phyloP scores from a whole-genome alignment of 2,113 vertebrate species.

The Orthonyx spaldingii region DNA sequence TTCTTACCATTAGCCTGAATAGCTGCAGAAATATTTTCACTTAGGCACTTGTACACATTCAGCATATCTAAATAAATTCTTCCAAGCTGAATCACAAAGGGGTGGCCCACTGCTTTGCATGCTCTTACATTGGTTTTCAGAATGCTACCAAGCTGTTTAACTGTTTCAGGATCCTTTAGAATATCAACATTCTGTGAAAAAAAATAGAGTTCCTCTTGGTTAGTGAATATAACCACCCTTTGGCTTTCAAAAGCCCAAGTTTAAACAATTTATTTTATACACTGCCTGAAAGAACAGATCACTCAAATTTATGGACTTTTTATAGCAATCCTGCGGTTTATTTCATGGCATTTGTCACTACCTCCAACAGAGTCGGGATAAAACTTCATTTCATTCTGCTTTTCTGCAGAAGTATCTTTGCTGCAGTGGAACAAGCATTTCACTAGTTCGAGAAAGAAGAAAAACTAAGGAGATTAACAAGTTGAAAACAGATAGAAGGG shows the following conservation, averaged over 20 bases:
- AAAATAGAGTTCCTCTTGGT: not conserved
- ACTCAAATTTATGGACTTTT: not conserved
- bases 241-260: not conserved
- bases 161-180: slow-evolving; percentile 98
- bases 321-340: not conserved
- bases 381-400: not conserved
- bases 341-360: not conserved
- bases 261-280: not conserved
- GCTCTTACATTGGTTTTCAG: slow-evolving; percentile 97
- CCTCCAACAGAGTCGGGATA: not conserved
- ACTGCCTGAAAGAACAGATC: not conserved
- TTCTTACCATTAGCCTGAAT: slow-evolving; percentile 94
- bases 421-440: not conserved
- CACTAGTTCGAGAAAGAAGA: not conserved
- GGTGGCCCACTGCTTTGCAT: slow-evolving; percentile 96
- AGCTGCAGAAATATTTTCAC: slow-evolving; percentile 99
- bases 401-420: not conserved
- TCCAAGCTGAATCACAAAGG: slow-evolving; percentile 97
- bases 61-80: slow-evolving; percentile 99
- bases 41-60: slow-evolving; percentile 99
- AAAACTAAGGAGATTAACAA: not conserved
- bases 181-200: slow-evolving; percentile 92
- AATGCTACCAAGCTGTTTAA: slow-evolving; percentile 97
- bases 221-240: not conserved
- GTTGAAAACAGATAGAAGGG: not conserved